phyloP scores from a whole-genome alignment of 2,888 invertebrate species.

The Synanthedon tipuliformis region DNA sequence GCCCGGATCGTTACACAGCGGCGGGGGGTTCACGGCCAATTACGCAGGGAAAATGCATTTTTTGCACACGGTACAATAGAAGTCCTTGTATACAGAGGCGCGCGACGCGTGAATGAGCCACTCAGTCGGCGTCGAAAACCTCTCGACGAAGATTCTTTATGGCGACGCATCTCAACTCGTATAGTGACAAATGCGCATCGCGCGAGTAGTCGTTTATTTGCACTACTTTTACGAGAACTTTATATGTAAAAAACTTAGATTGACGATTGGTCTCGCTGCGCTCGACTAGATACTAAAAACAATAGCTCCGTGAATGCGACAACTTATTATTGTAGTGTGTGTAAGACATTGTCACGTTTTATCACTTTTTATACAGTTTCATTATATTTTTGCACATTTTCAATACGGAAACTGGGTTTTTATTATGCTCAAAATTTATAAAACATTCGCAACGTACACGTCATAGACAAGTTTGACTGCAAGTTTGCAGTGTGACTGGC shows the following conservation, averaged over 20 bases:
- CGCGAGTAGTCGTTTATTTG: conserved; percentile 1
- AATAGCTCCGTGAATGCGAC: too few relatives aligned
- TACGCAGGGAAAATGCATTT: conserved; percentile 48
- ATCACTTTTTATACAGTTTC: too few relatives aligned
- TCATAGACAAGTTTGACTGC: too few relatives aligned
- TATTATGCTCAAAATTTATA: too few relatives aligned
- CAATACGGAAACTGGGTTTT: too few relatives aligned
- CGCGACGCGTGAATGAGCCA: conserved; percentile 41
- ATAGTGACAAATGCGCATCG: conserved; percentile 45
- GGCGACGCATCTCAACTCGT: conserved; percentile 34
- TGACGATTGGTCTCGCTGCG: too few relatives aligned
- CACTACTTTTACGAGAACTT: neutral
- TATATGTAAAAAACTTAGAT: neutral
- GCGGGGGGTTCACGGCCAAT: conserved; percentile 41
- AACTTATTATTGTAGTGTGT: too few relatives aligned
- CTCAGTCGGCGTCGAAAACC: conserved; percentile 55
- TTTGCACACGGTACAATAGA: conserved; percentile 33
- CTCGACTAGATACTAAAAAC: too few relatives aligned
- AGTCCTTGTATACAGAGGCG: conserved; percentile 32
- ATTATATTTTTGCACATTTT: too few relatives aligned
- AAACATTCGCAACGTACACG: too few relatives aligned
- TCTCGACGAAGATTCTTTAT: conserved; percentile 39
- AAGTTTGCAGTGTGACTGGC: too few relatives aligned
- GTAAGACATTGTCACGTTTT: too few relatives aligned
- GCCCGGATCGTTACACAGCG: conserved; percentile 9